These are phyloP conservation scores for Cryptus armator DNA, from an alignment of 2,888 invertebrate species.

Conservation along the genomic window DNA sequence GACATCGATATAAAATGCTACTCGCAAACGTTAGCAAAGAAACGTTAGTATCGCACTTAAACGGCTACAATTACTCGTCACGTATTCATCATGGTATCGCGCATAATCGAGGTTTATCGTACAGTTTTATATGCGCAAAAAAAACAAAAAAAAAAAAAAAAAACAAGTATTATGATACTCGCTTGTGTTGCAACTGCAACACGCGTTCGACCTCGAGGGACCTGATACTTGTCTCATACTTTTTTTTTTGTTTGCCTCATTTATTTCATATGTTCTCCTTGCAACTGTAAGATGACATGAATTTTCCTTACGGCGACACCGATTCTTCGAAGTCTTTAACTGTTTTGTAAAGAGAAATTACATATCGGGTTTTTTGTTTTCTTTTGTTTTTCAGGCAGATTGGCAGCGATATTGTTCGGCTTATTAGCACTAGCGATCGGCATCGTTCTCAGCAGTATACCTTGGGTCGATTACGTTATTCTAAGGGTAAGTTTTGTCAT, in stretches of 20 bases:
- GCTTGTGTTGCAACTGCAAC: conserved; percentile 61
- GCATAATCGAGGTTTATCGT: conserved; percentile 42
- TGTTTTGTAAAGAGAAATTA: not conserved
- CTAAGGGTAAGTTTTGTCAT: conserved; percentile 88
- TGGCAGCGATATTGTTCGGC: conserved; percentile 93
- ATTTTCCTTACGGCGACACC: conserved; percentile 10
- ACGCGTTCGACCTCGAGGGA: conserved; percentile 42
- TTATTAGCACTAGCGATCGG: conserved; percentile 92
- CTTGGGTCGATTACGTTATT: conserved; percentile 95
- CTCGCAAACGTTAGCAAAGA: not conserved
- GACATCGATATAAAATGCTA: not conserved
- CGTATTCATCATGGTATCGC: conserved; percentile 5
- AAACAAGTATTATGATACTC: conserved; percentile 31
- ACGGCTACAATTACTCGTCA: not conserved
- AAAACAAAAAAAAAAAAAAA: conserved; percentile 14
- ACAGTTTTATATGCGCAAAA: conserved; percentile 34
- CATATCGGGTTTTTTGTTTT: too few relatives aligned
- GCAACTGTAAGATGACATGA: conserved; percentile 13
- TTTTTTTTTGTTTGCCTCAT: conserved; percentile 14
- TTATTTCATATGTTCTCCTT: conserved; percentile 5
- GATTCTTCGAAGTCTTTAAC: conserved; percentile 8
- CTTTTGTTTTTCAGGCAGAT: conserved; percentile 88
- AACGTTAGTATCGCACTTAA: not conserved
- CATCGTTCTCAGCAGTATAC: conserved; percentile 93
- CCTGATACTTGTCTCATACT: conserved; percentile 38